Conservation (phyloP, 2,113 vertebrate species). For the cattle (Bos taurus) region ARS-UCD2.0 NC_037334.1:32885001-32885500, state of each 20-base stretch:
- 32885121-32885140: not conserved
- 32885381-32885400: not conserved
- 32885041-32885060: not conserved
- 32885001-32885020: not conserved
- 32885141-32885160: rapidly evolving
- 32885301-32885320: not conserved
- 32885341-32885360: not conserved
- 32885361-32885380: not conserved
- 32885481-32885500: not conserved
- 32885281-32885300: not conserved
- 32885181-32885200: not conserved
- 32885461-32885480: not conserved
- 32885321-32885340: not conserved
- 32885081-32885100: not conserved
- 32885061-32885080: not conserved
- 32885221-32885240: not conserved
- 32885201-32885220: not conserved
- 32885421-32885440: not conserved
- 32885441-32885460: not conserved
- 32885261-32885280: not conserved
- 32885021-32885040: not conserved
- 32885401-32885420: not conserved
- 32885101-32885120: not conserved
- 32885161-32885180: not conserved
- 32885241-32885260: not conserved